A percentile compares a stretch with the other conserved stretches of the same genome.
Conservation (phyloP, 2,113 vertebrate species). For the Daboia siamensis region DNA sequence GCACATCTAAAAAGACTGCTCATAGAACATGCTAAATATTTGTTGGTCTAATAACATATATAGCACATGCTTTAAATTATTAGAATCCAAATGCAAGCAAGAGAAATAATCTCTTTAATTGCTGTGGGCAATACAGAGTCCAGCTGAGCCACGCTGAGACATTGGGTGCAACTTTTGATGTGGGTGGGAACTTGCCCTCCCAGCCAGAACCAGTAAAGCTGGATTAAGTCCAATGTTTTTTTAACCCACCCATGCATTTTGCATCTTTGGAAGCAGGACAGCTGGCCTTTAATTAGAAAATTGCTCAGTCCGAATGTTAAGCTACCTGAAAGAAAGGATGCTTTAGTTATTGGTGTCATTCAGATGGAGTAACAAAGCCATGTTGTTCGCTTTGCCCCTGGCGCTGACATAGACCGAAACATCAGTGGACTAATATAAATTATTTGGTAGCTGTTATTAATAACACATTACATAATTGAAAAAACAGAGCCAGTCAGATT, state of each 20-base stretch:
- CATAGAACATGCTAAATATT: neutral
- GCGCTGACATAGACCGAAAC: neutral
- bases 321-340: neutral
- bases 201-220: neutral
- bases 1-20: neutral
- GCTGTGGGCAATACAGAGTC: neutral
- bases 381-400: neutral
- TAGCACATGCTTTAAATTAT: neutral
- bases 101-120: neutral
- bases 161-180: neutral
- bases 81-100: neutral
- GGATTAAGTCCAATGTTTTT: neutral
- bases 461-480: slow-evolving; percentile 27
- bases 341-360: neutral
- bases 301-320: neutral
- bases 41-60: neutral
- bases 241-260: slow-evolving; percentile 3
- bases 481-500: slow-evolving; percentile 16
- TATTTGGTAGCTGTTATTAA: slow-evolving; percentile 15
- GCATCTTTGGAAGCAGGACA: neutral
- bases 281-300: slow-evolving; percentile 7
- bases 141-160: neutral
- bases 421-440: slow-evolving; percentile 1
- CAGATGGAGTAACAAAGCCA: neutral
- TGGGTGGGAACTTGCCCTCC: neutral